A percentile compares a stretch with the other conserved stretches of the same genome.
Conservation (phyloP, 2,113 vertebrate species). For the Sceloporus tristichus region DNA sequence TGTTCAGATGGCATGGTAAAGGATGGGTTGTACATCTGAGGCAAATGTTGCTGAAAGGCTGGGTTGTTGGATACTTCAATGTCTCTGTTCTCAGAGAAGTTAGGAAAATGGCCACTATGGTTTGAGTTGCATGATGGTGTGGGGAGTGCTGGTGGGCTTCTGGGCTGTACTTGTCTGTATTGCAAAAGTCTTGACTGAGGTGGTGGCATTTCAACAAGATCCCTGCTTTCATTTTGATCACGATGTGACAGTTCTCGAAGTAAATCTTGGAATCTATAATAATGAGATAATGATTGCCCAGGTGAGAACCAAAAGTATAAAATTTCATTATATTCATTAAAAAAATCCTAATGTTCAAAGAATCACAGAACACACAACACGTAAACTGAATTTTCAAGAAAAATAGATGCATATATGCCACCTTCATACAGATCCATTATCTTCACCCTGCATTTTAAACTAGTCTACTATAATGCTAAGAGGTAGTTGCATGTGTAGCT, state of each 20-base stretch:
- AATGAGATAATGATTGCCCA: slow-evolving; percentile 39
- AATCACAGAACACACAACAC: slow-evolving; percentile 12
- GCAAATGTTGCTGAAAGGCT: slow-evolving; percentile 86
- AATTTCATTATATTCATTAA: slow-evolving; percentile 45
- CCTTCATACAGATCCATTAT: background rate
- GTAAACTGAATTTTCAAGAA: slow-evolving; percentile 41
- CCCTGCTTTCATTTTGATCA: slow-evolving; percentile 88
- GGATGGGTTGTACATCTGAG: slow-evolving; percentile 85
- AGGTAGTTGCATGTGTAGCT: background rate
- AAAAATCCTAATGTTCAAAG: slow-evolving; percentile 34
- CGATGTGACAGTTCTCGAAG: slow-evolving; percentile 92
- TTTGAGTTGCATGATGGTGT: slow-evolving; percentile 85
- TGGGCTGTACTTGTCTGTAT: slow-evolving; percentile 92
- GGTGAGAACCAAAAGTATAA: slow-evolving; percentile 30
- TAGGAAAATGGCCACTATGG: slow-evolving; percentile 82
- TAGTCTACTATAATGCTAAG: background rate
- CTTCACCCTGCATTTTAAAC: background rate
- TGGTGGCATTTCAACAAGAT: slow-evolving; percentile 91
- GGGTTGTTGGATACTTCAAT: slow-evolving; percentile 85
- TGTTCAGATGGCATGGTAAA: slow-evolving; percentile 90
- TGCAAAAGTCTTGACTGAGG: slow-evolving; percentile 97
- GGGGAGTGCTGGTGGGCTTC: slow-evolving; percentile 86
- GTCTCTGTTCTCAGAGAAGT: slow-evolving; percentile 85
- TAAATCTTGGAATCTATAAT: slow-evolving; percentile 90
- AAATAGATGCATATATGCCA: background rate